phyloP scores from a whole-genome alignment of 1,140 invertebrate species.

The Centruroides vittatus region DNA sequence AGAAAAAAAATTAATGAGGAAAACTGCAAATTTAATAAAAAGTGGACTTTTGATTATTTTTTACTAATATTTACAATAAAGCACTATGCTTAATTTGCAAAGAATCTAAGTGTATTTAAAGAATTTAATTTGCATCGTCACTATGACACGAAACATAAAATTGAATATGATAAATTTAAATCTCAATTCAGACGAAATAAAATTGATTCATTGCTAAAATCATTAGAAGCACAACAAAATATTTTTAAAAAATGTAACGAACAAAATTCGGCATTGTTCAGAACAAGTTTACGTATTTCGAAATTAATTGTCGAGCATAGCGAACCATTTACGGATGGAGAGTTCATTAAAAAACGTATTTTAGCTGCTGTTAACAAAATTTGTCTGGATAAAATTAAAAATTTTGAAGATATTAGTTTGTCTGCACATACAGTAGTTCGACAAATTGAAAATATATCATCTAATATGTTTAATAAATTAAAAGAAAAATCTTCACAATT shows the following conservation, averaged over 20 bases:
- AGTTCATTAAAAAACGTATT: slow-evolving; percentile 25
- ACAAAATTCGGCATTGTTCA: slow-evolving; percentile 19
- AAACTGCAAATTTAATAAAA: no score
- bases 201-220: slow-evolving; percentile 19
- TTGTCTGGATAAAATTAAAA: slow-evolving; percentile 19
- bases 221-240: slow-evolving; percentile 20
- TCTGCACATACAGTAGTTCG: slow-evolving; percentile 8
- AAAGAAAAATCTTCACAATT: neutral
- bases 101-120: slow-evolving; percentile 8
- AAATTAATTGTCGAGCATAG: slow-evolving; percentile 21
- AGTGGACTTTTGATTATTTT: no score
- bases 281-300: slow-evolving; percentile 20
- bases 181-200: slow-evolving; percentile 20
- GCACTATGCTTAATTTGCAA: no score
- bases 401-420: slow-evolving; percentile 10
- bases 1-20: no score
- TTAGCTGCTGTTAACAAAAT: slow-evolving; percentile 24
- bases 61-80: no score
- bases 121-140: slow-evolving; percentile 24
- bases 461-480: slow-evolving; percentile 2
- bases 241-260: slow-evolving; percentile 17
- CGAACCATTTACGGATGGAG: slow-evolving; percentile 25
- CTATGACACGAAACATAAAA: slow-evolving; percentile 18
- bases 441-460: neutral
- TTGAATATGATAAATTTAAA: slow-evolving; percentile 1